These are phyloP conservation scores for Cladopsammia gracilis DNA, from an alignment of 64 coral and sea anemone species.

Conservation along the genomic window DNA sequence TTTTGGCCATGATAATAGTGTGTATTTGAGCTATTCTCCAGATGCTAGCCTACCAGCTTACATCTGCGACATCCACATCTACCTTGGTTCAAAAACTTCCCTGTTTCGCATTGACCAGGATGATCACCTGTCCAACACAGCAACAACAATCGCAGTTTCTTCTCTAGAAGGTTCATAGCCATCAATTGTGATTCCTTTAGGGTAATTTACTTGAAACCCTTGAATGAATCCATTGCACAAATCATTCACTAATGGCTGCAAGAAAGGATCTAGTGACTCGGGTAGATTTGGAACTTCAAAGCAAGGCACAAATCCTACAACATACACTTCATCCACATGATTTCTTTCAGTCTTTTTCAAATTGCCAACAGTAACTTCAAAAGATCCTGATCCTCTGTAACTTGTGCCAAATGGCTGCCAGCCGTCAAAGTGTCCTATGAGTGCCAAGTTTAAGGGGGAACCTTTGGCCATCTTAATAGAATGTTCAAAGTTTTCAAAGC, in stretches of 20 bases:
- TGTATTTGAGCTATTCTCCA: conserved; percentile 63
- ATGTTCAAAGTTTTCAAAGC: conserved; percentile 59
- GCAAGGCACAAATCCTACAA: conserved; percentile 42
- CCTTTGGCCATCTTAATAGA: conserved; percentile 32
- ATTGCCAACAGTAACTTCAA: conserved; percentile 56
- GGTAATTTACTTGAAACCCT: conserved; percentile 24
- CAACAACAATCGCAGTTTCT: conserved; percentile 10
- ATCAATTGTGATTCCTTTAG: neutral
- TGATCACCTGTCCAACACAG: conserved; percentile 64
- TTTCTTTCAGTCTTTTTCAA: conserved; percentile 53
- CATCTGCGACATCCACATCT: conserved; percentile 76
- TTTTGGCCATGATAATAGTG: conserved; percentile 83
- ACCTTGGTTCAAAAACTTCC: conserved; percentile 76
- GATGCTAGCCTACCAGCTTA: conserved; percentile 50
- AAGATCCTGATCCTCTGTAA: conserved; percentile 61
- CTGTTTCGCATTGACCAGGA: conserved; percentile 71
- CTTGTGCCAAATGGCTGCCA: conserved; percentile 72
- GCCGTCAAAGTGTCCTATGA: neutral
- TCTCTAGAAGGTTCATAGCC: conserved; percentile 5
- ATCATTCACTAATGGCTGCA: conserved; percentile 47
- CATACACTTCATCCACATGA: conserved; percentile 48
- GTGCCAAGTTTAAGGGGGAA: neutral
- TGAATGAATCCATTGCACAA: conserved; percentile 35
- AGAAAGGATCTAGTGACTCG: conserved; percentile 34
- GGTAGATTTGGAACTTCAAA: conserved; percentile 38